Percentiles rank a stretch among this genome's conserved stretches.
Evolutionary conservation across 2,113 vertebrate genomes (phyloP).

Genomic region (Petroica traversi): DNA sequence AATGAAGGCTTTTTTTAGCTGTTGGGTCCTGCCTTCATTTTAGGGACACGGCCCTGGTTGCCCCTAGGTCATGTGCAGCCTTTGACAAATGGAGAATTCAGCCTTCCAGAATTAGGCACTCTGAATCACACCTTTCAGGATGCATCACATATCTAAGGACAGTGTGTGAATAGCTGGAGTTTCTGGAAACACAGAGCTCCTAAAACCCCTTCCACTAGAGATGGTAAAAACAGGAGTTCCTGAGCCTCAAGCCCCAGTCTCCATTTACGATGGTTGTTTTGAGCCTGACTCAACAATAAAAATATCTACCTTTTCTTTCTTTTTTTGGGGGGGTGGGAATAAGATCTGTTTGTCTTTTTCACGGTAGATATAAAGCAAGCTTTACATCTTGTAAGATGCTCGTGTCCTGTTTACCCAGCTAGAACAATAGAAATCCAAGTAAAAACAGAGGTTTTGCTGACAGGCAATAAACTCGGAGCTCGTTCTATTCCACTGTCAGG

Average conservation of each 20-base stretch:
- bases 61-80: not conserved
- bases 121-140: not conserved
- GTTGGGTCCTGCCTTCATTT: not conserved
- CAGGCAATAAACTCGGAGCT: not conserved
- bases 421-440: not conserved
- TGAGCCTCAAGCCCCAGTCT: not conserved
- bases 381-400: not conserved
- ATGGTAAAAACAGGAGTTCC: not conserved
- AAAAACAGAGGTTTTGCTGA: not conserved
- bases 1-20: not conserved
- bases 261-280: not conserved
- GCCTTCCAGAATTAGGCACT: not conserved
- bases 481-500: not conserved
- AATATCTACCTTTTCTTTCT: not conserved
- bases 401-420: not conserved
- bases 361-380: not conserved
- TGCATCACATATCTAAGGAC: not conserved
- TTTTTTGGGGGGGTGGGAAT: no score
- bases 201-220: not conserved
- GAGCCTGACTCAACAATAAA: not conserved
- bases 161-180: not conserved
- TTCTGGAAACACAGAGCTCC: not conserved
- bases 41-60: not conserved
- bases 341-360: not conserved
- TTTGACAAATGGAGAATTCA: not conserved